Evolutionary conservation across 2,797 vertebrate species (phyloP).

Genomic region (Trematomus bernacchii): DNA sequence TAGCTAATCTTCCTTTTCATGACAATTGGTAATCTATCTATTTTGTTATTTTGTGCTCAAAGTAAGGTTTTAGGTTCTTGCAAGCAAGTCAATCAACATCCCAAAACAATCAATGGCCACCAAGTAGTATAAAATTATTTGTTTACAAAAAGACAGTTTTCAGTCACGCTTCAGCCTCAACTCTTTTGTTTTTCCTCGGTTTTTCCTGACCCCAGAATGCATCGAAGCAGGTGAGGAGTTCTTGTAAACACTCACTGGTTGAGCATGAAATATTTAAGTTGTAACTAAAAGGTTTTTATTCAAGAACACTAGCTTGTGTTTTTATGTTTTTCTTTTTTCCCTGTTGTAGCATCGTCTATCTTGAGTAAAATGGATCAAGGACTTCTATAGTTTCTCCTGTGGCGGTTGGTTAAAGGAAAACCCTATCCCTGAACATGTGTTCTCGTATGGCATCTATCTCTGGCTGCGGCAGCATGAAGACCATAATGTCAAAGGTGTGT

Average conservation of each 20-base stretch:
- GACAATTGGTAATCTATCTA: too few relatives aligned
- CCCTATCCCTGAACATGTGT: conserved; percentile 95
- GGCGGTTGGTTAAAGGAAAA: conserved; percentile 94
- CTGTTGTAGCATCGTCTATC: conserved; percentile 89
- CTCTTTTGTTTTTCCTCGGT: conserved; percentile 76
- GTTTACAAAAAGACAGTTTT: neutral
- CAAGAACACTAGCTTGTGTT: neutral
- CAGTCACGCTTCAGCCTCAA: neutral
- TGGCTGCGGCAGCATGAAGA: conserved; percentile 95
- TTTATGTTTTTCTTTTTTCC: neutral
- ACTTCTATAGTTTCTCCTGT: conserved; percentile 95
- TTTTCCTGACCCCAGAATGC: conserved; percentile 92
- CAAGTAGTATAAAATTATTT: too few relatives aligned
- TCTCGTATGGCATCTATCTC: conserved; percentile 95
- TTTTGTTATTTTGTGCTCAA: too few relatives aligned
- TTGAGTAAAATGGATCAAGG: conserved; percentile 93
- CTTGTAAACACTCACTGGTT: neutral
- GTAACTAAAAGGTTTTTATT: neutral
- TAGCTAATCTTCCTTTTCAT: too few relatives aligned
- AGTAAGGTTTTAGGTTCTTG: too few relatives aligned
- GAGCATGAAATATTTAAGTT: neutral
- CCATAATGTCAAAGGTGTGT: conserved; percentile 91
- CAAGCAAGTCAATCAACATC: too few relatives aligned
- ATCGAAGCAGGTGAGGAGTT: conserved; percentile 91
- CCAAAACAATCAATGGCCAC: too few relatives aligned